Conservation (phyloP, 2,888 invertebrate species). For the Perithous albicinctus region DNA sequence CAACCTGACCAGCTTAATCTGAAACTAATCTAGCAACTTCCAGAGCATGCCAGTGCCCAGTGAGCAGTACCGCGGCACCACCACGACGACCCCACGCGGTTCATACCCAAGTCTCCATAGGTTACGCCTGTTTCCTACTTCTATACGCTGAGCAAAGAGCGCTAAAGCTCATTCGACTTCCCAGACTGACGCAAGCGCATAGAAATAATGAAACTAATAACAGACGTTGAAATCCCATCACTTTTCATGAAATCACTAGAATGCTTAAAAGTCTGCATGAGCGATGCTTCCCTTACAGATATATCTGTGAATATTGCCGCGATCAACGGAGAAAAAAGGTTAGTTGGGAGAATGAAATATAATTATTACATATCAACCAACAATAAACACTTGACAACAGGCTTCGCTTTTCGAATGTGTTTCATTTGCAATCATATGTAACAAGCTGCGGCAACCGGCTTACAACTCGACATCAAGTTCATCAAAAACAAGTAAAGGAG, state of each 20-base stretch:
- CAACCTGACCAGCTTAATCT: conserved; percentile 74
- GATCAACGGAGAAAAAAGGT: not conserved
- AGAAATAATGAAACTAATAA: conserved; percentile 77
- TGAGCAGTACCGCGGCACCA: conserved; percentile 19
- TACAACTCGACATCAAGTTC: too few relatives aligned
- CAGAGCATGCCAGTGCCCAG: conserved; percentile 62
- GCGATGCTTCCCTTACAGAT: not conserved
- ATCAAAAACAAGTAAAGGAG: too few relatives aligned
- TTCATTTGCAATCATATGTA: too few relatives aligned
- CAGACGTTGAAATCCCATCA: conserved; percentile 78
- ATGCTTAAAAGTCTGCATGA: conserved; percentile 39
- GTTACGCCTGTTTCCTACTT: not conserved
- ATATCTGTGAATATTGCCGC: not conserved
- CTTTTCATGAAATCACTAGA: conserved; percentile 77
- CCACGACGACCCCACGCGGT: conserved; percentile 9
- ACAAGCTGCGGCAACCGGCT: too few relatives aligned
- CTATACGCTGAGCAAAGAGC: conserved; percentile 50
- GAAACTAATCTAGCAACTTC: conserved; percentile 80
- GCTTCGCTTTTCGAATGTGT: too few relatives aligned
- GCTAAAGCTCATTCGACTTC: conserved; percentile 68
- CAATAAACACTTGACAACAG: too few relatives aligned
- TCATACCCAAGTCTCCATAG: conserved; percentile 13
- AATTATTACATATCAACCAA: too few relatives aligned
- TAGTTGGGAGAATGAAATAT: too few relatives aligned
- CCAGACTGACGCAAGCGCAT: conserved; percentile 48